Evolutionary conservation across 2,797 vertebrate species (phyloP).

Genomic region (Microchirus variegatus): DNA sequence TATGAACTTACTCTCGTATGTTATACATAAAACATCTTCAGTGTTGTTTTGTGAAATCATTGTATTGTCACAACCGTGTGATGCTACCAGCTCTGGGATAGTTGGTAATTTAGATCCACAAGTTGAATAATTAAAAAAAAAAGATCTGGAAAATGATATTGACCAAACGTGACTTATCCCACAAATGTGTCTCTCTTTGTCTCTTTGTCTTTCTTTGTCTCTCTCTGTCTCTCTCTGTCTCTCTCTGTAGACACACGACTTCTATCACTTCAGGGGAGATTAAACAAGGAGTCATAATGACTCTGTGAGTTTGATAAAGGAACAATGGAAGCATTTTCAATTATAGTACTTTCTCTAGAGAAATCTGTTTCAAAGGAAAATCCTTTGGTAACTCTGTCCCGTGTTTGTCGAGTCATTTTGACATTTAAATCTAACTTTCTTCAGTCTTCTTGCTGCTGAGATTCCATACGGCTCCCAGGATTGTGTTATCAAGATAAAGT

Average conservation of each 20-base stretch:
- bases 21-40: conserved; percentile 22
- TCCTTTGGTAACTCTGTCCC: conserved; percentile 57
- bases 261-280: conserved; percentile 52
- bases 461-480: conserved; percentile 44
- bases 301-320: conserved; percentile 57
- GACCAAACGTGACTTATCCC: conserved; percentile 33
- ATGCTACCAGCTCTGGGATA: neutral
- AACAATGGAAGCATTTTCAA: conserved; percentile 63
- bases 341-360: conserved; percentile 56
- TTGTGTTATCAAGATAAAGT: conserved; percentile 39
- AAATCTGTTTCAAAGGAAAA: conserved; percentile 49
- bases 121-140: conserved; percentile 33
- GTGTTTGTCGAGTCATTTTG: conserved; percentile 60
- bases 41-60: conserved; percentile 16
- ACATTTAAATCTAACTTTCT: conserved; percentile 62
- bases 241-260: conserved; percentile 39
- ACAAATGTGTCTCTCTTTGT: conserved; percentile 17
- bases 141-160: conserved; percentile 40
- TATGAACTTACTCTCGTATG: conserved; percentile 10
- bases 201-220: conserved; percentile 18
- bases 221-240: conserved; percentile 37
- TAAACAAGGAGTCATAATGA: conserved; percentile 58
- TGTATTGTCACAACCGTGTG: conserved; percentile 14
- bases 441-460: conserved; percentile 33
- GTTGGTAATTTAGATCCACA: conserved; percentile 29